Evolutionary conservation across 35 echinoderm and acorn worm genomes (phyloP).

Genomic region (Diadema setosum): DNA sequence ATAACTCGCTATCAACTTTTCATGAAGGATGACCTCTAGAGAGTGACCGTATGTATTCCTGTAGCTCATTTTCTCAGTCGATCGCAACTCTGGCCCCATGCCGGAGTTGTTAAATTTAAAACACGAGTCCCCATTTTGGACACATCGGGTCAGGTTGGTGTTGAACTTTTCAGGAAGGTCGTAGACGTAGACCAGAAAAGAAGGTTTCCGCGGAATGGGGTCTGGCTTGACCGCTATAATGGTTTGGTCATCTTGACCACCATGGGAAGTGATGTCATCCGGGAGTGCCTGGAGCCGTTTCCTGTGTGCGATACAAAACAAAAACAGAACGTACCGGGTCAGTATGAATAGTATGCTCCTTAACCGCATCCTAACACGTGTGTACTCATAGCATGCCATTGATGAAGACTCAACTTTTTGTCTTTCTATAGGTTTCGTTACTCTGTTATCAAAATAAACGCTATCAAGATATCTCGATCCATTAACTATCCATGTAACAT

Average conservation of each 20-base stretch:
- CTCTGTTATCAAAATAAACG: too few relatives aligned
- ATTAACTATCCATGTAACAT: too few relatives aligned
- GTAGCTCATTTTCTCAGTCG: slow-evolving; percentile 12
- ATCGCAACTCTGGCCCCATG: slow-evolving; percentile 54
- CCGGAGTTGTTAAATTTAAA: slow-evolving; percentile 57
- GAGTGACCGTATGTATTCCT: slow-evolving; percentile 47
- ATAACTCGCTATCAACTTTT: slow-evolving; percentile 27
- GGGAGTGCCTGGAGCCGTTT: slow-evolving; percentile 42
- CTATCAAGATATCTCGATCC: too few relatives aligned
- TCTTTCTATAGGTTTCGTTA: too few relatives aligned
- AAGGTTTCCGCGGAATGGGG: slow-evolving; percentile 6
- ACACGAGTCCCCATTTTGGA: slow-evolving; percentile 17
- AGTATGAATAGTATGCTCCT: neutral
- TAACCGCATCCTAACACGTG: too few relatives aligned
- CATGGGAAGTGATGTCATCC: neutral
- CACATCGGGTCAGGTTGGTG: slow-evolving; percentile 36
- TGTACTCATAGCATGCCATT: too few relatives aligned
- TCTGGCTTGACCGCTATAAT: neutral
- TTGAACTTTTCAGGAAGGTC: slow-evolving; percentile 58
- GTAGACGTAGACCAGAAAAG: slow-evolving; percentile 61
- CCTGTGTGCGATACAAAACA: neutral
- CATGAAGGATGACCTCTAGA: slow-evolving; percentile 46
- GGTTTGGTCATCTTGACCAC: neutral
- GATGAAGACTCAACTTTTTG: too few relatives aligned
- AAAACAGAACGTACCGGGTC: neutral